A percentile compares a stretch with the other conserved stretches of the same genome.
Evolutionary conservation across 2,113 vertebrate species (phyloP).

Genomic region (Glaucidium brasilianum): DNA sequence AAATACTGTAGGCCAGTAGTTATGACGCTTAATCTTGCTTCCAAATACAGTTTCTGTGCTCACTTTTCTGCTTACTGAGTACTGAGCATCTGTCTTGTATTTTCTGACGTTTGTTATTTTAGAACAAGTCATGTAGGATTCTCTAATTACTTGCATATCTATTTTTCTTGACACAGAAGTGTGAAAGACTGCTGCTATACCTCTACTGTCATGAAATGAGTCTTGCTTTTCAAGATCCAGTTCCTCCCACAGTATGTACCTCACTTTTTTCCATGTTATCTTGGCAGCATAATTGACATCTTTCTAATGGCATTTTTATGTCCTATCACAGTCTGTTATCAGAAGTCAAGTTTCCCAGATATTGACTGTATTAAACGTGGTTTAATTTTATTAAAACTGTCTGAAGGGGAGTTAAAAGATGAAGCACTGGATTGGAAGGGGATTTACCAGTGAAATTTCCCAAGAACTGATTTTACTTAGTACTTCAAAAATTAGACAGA

Average conservation of each 20-base stretch:
- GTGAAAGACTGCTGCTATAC: conserved; percentile 78
- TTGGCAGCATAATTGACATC: background rate
- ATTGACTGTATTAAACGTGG: background rate
- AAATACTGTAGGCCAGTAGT: background rate
- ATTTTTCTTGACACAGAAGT: conserved; percentile 70
- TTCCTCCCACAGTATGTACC: conserved; percentile 77
- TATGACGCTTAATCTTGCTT: background rate
- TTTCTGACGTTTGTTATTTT: background rate
- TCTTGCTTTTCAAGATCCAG: conserved; percentile 82
- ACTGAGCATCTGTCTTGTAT: background rate
- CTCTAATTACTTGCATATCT: background rate
- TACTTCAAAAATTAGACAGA: background rate
- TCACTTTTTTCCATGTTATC: background rate
- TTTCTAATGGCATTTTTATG: background rate
- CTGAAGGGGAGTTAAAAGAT: background rate
- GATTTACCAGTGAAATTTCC: background rate
- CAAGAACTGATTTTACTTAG: background rate
- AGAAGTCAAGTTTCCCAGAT: background rate
- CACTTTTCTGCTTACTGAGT: background rate
- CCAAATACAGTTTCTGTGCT: background rate
- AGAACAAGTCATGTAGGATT: background rate
- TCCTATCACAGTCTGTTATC: background rate
- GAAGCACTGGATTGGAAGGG: background rate
- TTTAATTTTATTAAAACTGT: background rate
- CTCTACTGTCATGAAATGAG: conserved; percentile 85